phyloP scores from a whole-genome alignment of 2,113 vertebrate genomes.

The Megaceryle torquata region DNA sequence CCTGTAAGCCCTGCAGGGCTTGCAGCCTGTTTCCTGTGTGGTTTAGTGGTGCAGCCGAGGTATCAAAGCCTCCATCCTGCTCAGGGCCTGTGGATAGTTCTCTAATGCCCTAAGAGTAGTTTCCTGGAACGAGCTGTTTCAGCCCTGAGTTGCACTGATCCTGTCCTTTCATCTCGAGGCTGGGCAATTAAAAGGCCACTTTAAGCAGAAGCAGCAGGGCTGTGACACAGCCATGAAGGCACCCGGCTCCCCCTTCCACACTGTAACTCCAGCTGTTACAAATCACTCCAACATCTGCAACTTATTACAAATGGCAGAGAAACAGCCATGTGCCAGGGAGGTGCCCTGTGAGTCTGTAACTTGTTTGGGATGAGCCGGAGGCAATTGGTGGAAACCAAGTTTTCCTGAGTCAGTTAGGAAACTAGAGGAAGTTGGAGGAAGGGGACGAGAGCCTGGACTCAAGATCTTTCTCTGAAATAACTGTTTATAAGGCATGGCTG shows the following conservation, averaged over 20 bases:
- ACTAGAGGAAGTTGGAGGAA: neutral
- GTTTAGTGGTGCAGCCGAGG: fast-evolving
- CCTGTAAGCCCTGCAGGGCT: neutral
- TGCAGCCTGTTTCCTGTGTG: neutral
- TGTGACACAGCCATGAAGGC: neutral
- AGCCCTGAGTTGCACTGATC: neutral
- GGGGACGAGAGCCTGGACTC: neutral
- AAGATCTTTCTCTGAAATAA: neutral
- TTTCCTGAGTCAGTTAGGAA: neutral
- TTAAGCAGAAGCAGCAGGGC: neutral
- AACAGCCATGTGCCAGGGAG: neutral
- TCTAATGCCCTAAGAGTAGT: neutral
- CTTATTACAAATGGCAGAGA: neutral
- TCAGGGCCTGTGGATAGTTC: fast-evolving
- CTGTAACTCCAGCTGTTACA: neutral
- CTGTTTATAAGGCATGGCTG: neutral
- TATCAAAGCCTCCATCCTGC: neutral
- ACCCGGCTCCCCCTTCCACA: neutral
- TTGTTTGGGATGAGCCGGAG: fast-evolving
- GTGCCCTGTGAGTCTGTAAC: neutral
- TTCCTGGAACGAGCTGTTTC: neutral
- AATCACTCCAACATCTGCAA: conserved; percentile 4
- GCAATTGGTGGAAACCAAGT: neutral
- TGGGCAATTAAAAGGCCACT: neutral
- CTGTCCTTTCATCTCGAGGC: neutral